phyloP scores from a whole-genome alignment of 2,888 invertebrate species.

The Gortyna flavago region DNA sequence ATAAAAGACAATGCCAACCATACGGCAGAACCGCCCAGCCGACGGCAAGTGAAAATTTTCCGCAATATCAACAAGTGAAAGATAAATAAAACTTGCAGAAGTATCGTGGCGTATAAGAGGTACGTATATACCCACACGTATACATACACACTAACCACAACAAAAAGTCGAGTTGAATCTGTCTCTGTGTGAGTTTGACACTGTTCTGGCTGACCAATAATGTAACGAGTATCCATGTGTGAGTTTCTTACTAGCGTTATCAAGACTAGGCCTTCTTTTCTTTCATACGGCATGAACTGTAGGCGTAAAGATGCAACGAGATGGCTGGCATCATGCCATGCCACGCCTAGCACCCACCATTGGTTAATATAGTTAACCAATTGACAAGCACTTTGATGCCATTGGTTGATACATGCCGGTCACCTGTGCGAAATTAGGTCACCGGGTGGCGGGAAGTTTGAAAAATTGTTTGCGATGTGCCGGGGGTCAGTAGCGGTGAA shows the following conservation, averaged over 20 bases:
- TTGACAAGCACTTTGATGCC: slow-evolving; percentile 85
- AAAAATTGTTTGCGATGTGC: slow-evolving; percentile 65
- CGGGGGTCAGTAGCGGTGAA: slow-evolving; percentile 10
- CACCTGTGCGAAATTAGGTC: slow-evolving; percentile 83
- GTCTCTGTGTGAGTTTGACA: slow-evolving; percentile 1
- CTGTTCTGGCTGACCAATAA: slow-evolving; percentile 31
- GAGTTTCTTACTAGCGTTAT: not conserved
- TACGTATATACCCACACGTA: slow-evolving; percentile 8
- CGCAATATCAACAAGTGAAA: slow-evolving; percentile 82
- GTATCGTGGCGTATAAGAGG: slow-evolving; percentile 6
- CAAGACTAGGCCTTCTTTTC: slow-evolving; percentile 52
- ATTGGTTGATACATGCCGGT: slow-evolving; percentile 85
- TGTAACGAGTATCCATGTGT: not conserved
- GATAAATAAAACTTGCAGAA: slow-evolving; percentile 52
- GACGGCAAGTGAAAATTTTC: slow-evolving; percentile 66
- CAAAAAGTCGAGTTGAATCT: not conserved
- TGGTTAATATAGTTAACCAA: slow-evolving; percentile 90
- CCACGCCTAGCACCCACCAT: slow-evolving; percentile 89
- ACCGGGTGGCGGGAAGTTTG: slow-evolving; percentile 71
- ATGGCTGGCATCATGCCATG: slow-evolving; percentile 87
- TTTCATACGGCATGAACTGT: slow-evolving; percentile 46
- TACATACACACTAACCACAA: not conserved
- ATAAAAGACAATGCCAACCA: slow-evolving; percentile 60
- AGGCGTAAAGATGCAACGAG: slow-evolving; percentile 82
- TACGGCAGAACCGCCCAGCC: slow-evolving; percentile 61